Conservation (phyloP, 2,888 invertebrate genomes). For the Troglohyphantes excavatus region DNA sequence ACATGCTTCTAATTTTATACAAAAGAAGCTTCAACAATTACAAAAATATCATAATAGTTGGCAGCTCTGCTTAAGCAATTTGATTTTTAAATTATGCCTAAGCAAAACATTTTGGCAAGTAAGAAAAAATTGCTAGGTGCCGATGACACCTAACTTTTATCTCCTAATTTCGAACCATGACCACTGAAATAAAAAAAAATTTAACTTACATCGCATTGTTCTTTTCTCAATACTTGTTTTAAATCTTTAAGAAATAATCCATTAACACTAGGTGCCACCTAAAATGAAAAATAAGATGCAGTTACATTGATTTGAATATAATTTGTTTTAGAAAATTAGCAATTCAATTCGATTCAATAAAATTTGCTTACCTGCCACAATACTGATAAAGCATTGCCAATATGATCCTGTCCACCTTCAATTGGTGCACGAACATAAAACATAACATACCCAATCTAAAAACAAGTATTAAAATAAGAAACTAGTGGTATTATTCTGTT, state of each 20-base stretch:
- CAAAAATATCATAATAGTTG: too few relatives aligned
- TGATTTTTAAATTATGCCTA: too few relatives aligned
- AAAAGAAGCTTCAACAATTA: too few relatives aligned
- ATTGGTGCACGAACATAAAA: constrained; percentile 98
- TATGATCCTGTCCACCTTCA: constrained; percentile 96
- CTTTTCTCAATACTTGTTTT: constrained; percentile 98
- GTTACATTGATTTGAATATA: not conserved
- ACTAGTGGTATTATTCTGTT: too few relatives aligned
- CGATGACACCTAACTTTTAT: not conserved
- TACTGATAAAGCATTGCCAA: constrained; percentile 96
- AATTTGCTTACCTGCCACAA: constrained; percentile 93
- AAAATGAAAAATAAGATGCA: constrained; percentile 55
- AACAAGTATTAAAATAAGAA: not conserved
- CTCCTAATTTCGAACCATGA: too few relatives aligned
- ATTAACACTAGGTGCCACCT: constrained; percentile 98
- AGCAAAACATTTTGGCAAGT: too few relatives aligned
- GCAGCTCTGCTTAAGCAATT: too few relatives aligned
- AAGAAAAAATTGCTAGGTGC: too few relatives aligned
- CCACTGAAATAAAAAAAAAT: not conserved
- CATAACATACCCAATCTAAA: constrained; percentile 96
- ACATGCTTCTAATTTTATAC: too few relatives aligned
- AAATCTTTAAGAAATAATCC: constrained; percentile 99
- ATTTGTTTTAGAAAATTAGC: not conserved
- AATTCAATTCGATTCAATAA: not conserved
- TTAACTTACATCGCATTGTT: constrained; percentile 93